Conservation (phyloP, 2,888 invertebrate genomes). For the Ischnura elegans region DNA sequence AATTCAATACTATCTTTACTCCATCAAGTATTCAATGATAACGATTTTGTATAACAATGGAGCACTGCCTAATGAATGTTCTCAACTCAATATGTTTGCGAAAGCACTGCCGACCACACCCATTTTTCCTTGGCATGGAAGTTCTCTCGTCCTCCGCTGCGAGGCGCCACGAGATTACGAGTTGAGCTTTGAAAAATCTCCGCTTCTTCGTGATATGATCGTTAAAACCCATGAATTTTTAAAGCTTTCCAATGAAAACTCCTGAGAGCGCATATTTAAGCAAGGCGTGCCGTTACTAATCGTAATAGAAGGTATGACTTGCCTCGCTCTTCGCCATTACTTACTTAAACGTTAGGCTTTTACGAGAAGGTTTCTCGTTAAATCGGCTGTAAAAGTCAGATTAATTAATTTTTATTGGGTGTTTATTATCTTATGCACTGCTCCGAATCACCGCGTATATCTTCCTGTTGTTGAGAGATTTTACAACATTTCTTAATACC, state of each 20-base stretch:
- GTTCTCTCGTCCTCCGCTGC: neutral
- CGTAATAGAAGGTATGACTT: neutral
- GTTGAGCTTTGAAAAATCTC: neutral
- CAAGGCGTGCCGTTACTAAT: neutral
- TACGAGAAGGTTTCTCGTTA: neutral
- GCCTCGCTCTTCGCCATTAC: neutral
- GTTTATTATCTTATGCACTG: neutral
- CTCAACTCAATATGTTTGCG: too few relatives aligned
- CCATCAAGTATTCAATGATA: too few relatives aligned
- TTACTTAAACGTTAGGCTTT: neutral
- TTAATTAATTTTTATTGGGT: neutral
- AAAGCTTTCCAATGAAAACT: neutral
- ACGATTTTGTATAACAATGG: too few relatives aligned
- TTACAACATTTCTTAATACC: neutral
- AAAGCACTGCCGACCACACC: neutral
- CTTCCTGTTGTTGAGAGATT: neutral
- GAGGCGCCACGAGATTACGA: neutral
- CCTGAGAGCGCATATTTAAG: neutral
- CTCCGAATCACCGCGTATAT: neutral
- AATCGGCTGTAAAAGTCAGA: neutral
- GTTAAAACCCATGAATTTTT: neutral
- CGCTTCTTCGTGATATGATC: neutral
- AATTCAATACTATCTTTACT: too few relatives aligned
- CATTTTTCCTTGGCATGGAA: neutral
- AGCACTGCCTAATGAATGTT: too few relatives aligned